Evolutionary conservation across 2,113 vertebrate genomes (phyloP), one percentile per base, ranked within the genome.

Genomic region (Bos javanicus): DNA sequence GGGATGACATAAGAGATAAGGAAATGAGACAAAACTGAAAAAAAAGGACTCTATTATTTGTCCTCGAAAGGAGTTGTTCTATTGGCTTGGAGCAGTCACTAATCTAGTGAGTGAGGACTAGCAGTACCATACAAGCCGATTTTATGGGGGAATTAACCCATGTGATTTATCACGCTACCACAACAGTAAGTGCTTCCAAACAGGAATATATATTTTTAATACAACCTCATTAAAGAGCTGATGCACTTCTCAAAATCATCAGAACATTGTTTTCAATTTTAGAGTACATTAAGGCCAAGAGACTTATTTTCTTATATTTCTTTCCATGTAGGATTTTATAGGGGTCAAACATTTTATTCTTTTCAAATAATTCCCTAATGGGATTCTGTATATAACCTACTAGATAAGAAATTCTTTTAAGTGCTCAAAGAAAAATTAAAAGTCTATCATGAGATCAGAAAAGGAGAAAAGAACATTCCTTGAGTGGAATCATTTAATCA

Each of bases 341-440:
- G 33, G n/a, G 85, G 59, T 97, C 85, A 97, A 84, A 95, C 25
- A 87, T 86, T 92, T 95, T 94, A 92, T 96, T 94, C 54, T 95
- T 92, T 96, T 95, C 21, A 71, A 82, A 90, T 96, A 81, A 95
- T 95, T 90, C 85, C 67, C 87, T 60, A 95, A 91, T 97, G 59
- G 48, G 28, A 90, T 92, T 97, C 91, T 96, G 19, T 94, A 95
- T 11, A 95, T 85, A 90, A 50, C 15, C n/a, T 94, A 48, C 16
- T 39, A 90, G 48, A 94, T 28, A 96, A 87, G 5, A 96, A 95
- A 84, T 81, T 52, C 43, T 95, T 87, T 91, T 25, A 97, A 89
- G 78, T 90, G 52, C n/a, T 94, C 78, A 46, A 81, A 50, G 43
- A 87, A 96, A 97, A 94, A 95, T 83, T 95, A 95, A 94, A 91